Base-by-base conservation (phyloP, 1,140 invertebrate species). In the Hypothenemus hampei region DNA sequence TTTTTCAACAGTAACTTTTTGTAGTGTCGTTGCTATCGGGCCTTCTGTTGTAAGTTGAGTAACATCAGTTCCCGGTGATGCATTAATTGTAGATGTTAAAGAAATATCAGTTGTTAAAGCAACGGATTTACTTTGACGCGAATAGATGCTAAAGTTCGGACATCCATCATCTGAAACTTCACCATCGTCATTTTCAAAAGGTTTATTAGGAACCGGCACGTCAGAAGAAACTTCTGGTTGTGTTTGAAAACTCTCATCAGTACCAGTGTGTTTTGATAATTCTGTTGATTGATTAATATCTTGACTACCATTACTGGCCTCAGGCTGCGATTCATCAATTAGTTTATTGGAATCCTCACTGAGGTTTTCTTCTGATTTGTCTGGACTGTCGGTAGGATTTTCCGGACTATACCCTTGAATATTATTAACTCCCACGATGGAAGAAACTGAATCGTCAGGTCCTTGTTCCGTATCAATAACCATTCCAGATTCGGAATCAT, bases 131-230 rank as follows among this genome's bases (percentile, higher is more conserved):
- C 85, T 88, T 58, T 86, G 79, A 3, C 84, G 81, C 0, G 87
- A 89, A 70, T 90, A 90, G 47, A 90, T 86, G 3, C 84, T 86
- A 66, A 88, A 89, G 66, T 89, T 89, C 3, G 87, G 87, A 74
- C 86, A 89, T 53, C 86, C 85, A 1, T 83, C 81, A 60, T 83
- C 80, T 2, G 79, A 80, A 35, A 80, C 78, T 1, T 78, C 77
- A 26, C 79, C 77, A 48, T 79, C 78, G 21, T 56, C 50, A n/a
- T 20, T n/a, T n/a, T n/a, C n/a, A n/a, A n/a, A n/a, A 20, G 48
- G 20, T 53, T 57, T 31, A 18, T 58, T 53, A 2, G 57, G n/a
- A n/a, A n/a, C n/a, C n/a, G n/a, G n/a, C n/a, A n/a, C n/a, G n/a
- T n/a, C 47, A 18, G 24, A 33, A 35, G 13, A 20, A n/a, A 47